Evolutionary conservation across 2,888 invertebrate species (phyloP).

Genomic region (Tinea semifulvella): DNA sequence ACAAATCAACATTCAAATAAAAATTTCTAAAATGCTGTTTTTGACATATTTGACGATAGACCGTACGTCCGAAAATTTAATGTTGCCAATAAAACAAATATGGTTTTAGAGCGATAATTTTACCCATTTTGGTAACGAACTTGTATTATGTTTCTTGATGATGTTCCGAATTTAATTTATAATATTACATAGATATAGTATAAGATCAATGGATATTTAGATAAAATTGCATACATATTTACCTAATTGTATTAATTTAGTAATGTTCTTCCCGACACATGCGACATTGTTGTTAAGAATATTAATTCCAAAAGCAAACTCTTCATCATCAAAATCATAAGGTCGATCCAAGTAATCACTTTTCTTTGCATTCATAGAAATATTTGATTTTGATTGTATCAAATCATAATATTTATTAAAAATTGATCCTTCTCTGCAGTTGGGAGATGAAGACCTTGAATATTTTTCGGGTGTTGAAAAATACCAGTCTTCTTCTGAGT

Average conservation of each 20-base stretch:
- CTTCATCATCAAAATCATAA: constrained; percentile 55
- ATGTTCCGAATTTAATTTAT: no score
- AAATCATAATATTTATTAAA: constrained; percentile 44
- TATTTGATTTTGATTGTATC: constrained; percentile 41
- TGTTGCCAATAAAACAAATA: neutral
- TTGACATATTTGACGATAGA: neutral
- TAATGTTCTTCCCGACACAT: constrained; percentile 51
- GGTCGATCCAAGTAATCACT: constrained; percentile 41
- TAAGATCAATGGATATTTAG: no score
- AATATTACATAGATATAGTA: no score
- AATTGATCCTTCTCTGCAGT: constrained; percentile 35
- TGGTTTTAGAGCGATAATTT: no score
- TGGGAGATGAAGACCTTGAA: constrained; percentile 33
- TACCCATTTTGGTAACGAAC: no score
- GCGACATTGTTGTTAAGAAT: constrained; percentile 55
- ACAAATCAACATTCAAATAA: constrained; percentile 1
- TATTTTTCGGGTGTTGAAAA: constrained; percentile 28
- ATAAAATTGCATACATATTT: no score
- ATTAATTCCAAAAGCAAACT: constrained; percentile 54
- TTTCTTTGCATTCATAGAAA: constrained; percentile 32
- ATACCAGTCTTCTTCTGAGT: no score
- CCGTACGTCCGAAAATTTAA: neutral
- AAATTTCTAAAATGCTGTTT: constrained; percentile 6
- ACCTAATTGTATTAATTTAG: constrained; percentile 56
- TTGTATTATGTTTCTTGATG: no score